These are phyloP conservation scores for Diacarnus erythraeanus DNA, from an alignment of 37 sponge, comb jelly and placozoan species.

Conservation along the genomic window DNA sequence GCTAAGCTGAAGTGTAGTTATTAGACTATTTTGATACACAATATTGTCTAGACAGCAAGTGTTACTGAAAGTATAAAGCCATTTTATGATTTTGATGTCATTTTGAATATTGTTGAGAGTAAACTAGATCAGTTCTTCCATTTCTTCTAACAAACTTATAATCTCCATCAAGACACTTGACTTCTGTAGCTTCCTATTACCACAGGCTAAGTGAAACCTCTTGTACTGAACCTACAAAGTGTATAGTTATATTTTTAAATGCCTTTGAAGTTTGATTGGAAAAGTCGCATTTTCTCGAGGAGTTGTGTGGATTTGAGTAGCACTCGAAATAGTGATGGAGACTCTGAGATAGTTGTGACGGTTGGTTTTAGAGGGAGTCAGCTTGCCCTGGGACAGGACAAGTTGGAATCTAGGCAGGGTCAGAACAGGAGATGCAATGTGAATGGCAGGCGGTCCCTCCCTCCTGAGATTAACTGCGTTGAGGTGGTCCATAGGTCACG, in stretches of 20 bases:
- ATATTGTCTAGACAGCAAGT: too few species aligned
- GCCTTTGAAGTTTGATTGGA: slow-evolving; percentile 5
- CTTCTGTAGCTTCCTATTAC: too few species aligned
- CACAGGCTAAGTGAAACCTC: too few species aligned
- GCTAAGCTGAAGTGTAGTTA: too few species aligned
- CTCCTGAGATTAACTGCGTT: background rate
- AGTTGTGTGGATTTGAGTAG: slow-evolving; percentile 24
- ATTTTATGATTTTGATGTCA: too few species aligned
- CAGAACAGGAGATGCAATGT: background rate
- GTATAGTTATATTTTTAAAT: background rate
- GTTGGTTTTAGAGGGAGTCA: slow-evolving; percentile 20
- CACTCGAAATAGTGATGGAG: background rate
- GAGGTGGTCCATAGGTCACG: background rate
- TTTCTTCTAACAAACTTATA: too few species aligned
- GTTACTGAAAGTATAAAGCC: too few species aligned
- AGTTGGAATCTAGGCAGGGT: background rate
- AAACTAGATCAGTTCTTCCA: too few species aligned
- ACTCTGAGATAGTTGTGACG: slow-evolving; percentile 7
- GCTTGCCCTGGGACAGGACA: slow-evolving; percentile 11
- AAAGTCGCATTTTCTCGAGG: background rate
- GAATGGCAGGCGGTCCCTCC: background rate
- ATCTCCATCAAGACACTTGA: too few species aligned
- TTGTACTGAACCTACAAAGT: too few species aligned
- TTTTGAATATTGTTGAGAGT: too few species aligned
- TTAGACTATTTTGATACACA: too few species aligned